Conservation (phyloP, 2,113 vertebrate genomes). For the Felis chaus region DNA sequence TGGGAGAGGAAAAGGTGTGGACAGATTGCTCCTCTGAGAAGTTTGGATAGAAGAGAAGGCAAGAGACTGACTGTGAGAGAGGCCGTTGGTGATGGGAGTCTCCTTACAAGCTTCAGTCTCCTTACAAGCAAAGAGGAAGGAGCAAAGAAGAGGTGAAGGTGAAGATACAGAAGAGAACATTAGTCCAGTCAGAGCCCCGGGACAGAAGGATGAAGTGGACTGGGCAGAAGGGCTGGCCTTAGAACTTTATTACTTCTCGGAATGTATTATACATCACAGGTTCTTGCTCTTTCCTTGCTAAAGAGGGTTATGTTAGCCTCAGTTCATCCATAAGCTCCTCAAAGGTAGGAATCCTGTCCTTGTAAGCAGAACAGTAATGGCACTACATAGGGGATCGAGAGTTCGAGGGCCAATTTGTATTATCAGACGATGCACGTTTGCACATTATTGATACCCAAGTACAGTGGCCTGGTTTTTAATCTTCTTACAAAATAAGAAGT, state of each 20-base stretch:
- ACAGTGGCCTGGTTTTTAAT: neutral
- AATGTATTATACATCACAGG: neutral
- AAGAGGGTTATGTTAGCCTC: slow-evolving; percentile 10
- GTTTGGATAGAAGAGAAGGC: neutral
- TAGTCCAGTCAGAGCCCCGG: neutral
- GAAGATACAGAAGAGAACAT: neutral
- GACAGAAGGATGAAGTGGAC: neutral
- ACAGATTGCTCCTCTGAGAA: neutral
- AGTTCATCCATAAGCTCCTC: neutral
- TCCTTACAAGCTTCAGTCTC: neutral
- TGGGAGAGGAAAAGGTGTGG: neutral
- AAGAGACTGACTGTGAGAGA: neutral
- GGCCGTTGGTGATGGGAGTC: neutral
- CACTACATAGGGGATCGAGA: neutral
- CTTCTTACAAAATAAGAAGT: neutral
- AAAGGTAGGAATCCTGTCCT: neutral
- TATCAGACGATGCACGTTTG: neutral
- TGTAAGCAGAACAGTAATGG: neutral
- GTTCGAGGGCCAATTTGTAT: neutral
- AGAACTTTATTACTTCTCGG: neutral
- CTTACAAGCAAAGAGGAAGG: neutral
- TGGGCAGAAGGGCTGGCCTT: neutral
- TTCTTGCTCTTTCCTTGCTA: neutral
- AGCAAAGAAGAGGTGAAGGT: neutral
- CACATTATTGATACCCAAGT: neutral